Evolutionary conservation across 2,888 invertebrate genomes (phyloP).

Genomic region (Epirrhoe tristata): DNA sequence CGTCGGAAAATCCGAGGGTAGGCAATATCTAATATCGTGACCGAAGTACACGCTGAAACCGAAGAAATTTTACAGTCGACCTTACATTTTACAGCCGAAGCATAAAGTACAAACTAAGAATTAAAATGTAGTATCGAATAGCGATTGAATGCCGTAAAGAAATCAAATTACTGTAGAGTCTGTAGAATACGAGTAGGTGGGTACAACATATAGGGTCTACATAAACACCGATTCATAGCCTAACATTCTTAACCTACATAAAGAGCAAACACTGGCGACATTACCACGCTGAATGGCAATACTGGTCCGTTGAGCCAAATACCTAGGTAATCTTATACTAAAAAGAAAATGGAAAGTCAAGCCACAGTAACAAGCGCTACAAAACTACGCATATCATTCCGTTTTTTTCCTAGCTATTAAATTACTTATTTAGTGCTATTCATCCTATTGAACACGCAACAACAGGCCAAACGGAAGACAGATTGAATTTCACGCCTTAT

Average conservation of each 20-base stretch:
- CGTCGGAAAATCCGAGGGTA: slow-evolving; percentile 23
- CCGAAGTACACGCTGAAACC: slow-evolving; percentile 37
- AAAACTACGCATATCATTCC: not conserved
- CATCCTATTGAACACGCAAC: slow-evolving; percentile 16
- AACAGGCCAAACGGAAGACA: slow-evolving; percentile 7
- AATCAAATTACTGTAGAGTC: slow-evolving; percentile 4
- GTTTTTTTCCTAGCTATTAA: not conserved
- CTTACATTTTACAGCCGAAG: slow-evolving; percentile 51
- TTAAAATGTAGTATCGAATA: slow-evolving; percentile 36
- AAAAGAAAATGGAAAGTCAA: not conserved
- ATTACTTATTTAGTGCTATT: slow-evolving; percentile 14
- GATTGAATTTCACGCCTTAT: slow-evolving; percentile 23
- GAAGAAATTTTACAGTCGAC: slow-evolving; percentile 49
- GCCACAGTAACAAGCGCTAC: not conserved
- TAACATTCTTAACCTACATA: no score
- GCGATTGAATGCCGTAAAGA: slow-evolving; percentile 32
- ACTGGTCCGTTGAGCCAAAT: no score
- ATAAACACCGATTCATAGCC: no score
- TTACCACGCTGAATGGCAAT: no score
- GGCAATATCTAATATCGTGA: slow-evolving; percentile 48
- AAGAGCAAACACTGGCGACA: no score
- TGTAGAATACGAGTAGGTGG: not conserved
- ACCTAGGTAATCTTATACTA: no score
- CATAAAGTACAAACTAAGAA: slow-evolving; percentile 48
- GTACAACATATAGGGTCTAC: no score